Conservation (phyloP, 1,140 invertebrate genomes). For the Meloidogyne chitwoodi region DNA sequence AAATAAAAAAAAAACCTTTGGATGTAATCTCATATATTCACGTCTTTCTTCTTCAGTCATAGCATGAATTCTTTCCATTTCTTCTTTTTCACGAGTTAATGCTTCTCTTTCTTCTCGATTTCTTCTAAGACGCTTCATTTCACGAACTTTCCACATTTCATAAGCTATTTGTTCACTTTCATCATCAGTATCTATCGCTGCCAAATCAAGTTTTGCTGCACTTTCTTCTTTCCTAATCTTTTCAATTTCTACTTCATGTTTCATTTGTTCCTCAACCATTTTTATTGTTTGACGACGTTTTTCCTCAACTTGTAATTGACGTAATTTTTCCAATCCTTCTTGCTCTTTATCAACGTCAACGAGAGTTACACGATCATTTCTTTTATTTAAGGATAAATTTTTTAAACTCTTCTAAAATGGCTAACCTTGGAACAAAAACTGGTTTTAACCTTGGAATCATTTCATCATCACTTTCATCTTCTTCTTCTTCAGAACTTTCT, state of each 20-base stretch:
- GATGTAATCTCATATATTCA: constrained; percentile 82
- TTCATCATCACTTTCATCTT: constrained; percentile 73
- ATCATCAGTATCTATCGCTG: constrained; percentile 89
- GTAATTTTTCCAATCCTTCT: constrained; percentile 76
- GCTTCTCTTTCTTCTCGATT: constrained; percentile 87
- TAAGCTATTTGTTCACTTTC: constrained; percentile 91
- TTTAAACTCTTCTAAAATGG: too few relatives aligned
- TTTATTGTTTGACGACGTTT: constrained; percentile 73
- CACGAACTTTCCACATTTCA: constrained; percentile 92
- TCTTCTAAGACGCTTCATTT: constrained; percentile 88
- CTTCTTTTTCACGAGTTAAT: constrained; percentile 75
- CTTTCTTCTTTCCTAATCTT: constrained; percentile 60
- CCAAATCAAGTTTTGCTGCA: constrained; percentile 63
- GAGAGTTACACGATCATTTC: constrained; percentile 83
- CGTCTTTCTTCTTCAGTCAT: constrained; percentile 94
- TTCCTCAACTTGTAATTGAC: constrained; percentile 78
- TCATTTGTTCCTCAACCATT: constrained; percentile 77
- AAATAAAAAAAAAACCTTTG: constrained; percentile 69
- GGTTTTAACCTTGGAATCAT: constrained; percentile 84
- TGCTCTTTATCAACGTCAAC: constrained; percentile 86
- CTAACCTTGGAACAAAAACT: constrained; percentile 85
- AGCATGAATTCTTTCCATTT: constrained; percentile 83
- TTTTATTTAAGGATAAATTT: constrained; percentile 40
- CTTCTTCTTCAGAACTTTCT: constrained; percentile 70
- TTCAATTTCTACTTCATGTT: constrained; percentile 65